Evolutionary conservation across 2,113 vertebrate species (phyloP).

Genomic region (Trachemys scripta): DNA sequence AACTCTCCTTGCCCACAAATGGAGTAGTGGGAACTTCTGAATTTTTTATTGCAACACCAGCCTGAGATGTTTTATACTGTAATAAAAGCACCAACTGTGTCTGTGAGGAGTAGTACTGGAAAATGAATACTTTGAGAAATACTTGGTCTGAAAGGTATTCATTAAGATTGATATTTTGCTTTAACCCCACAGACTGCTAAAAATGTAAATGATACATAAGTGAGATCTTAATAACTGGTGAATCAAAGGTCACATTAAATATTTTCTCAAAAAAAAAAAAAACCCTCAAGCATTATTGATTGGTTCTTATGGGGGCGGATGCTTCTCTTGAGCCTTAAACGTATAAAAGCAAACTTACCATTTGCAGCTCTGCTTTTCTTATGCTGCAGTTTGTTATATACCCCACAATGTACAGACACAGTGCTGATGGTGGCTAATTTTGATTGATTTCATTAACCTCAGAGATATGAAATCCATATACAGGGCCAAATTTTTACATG

Average conservation of each 20-base stretch:
- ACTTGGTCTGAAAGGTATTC: background rate
- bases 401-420: background rate
- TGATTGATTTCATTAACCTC: background rate
- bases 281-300: background rate
- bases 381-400: fast-evolving
- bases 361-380: background rate
- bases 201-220: background rate
- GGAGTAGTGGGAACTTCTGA: conserved; percentile 29
- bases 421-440: background rate
- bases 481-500: background rate
- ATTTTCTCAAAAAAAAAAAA: background rate
- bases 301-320: background rate
- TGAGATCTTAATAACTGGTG: background rate
- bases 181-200: background rate
- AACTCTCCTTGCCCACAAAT: conserved; percentile 8
- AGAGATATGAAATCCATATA: background rate
- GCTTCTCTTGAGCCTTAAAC: background rate
- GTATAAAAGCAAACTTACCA: fast-evolving
- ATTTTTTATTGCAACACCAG: conserved; percentile 42
- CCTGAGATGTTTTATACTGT: conserved; percentile 44
- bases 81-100: conserved; percentile 33
- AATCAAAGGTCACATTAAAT: conserved; percentile 3
- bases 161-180: background rate
- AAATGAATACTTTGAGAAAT: background rate
- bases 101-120: background rate